Conservation (phyloP, 2,113 vertebrate genomes). For the Embiotoca jacksoni region DNA sequence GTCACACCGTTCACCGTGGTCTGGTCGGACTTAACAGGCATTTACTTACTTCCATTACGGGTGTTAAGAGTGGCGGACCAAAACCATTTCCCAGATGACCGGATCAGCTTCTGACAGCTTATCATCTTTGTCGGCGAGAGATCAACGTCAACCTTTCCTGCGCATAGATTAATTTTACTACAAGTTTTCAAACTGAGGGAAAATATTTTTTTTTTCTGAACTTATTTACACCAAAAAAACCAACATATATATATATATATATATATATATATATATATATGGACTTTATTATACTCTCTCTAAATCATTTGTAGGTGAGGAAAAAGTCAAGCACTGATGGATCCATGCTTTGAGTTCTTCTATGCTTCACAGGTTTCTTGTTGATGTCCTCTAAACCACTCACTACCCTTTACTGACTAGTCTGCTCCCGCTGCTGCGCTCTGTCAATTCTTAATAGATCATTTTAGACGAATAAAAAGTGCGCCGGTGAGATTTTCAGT, state of each 20-base stretch:
- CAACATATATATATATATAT: no score
- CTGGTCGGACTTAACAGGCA: conserved; percentile 36
- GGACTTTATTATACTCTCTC: background rate
- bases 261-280: no score
- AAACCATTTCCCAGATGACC: conserved; percentile 17
- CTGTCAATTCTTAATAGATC: background rate
- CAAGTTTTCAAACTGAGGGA: background rate
- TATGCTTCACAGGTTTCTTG: background rate
- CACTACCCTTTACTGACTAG: background rate
- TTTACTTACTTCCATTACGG: conserved; percentile 22
- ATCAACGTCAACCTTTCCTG: background rate
- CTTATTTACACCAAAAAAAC: background rate
- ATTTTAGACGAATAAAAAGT: background rate
- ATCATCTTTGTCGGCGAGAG: background rate
- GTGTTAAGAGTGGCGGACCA: conserved; percentile 26
- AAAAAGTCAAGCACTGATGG: background rate
- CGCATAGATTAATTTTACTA: background rate
- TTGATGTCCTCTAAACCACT: background rate
- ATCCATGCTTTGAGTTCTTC: background rate
- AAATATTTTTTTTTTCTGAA: background rate
- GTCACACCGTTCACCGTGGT: conserved; percentile 44
- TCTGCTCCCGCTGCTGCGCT: background rate
- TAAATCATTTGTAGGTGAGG: background rate
- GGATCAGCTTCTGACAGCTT: background rate
- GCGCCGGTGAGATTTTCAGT: background rate